A percentile compares a stretch with the other conserved stretches of the same genome.
Conservation (phyloP, 2,888 invertebrate genomes). For the Catonia carolina region DNA sequence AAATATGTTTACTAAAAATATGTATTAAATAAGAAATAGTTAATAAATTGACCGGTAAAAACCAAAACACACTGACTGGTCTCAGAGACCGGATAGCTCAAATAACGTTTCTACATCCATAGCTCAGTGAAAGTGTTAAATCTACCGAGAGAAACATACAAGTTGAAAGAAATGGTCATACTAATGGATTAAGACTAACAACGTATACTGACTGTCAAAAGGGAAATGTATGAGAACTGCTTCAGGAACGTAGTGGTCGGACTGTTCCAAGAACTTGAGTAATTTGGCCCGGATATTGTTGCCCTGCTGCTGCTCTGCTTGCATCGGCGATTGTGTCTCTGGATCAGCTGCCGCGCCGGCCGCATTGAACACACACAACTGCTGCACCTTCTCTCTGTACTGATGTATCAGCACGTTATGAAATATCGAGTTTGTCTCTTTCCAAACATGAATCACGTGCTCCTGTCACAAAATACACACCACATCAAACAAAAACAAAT, state of each 20-base stretch:
- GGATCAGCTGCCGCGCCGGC: too few relatives aligned
- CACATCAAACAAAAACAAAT: neutral
- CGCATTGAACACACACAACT: conserved; percentile 43
- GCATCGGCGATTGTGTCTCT: too few relatives aligned
- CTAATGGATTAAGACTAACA: too few relatives aligned
- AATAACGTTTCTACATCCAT: too few relatives aligned
- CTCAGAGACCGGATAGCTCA: too few relatives aligned
- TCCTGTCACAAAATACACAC: conserved; percentile 48
- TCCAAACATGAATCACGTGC: conserved; percentile 86
- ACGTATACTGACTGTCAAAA: conserved; percentile 53
- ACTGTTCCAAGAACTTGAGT: conserved; percentile 71
- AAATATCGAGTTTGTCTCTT: conserved; percentile 73
- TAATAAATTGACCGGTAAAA: too few relatives aligned
- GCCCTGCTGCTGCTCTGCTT: conserved; percentile 46
- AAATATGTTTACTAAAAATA: too few relatives aligned
- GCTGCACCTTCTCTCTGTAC: conserved; percentile 64
- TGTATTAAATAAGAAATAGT: too few relatives aligned
- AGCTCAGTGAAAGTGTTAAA: too few relatives aligned
- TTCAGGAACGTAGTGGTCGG: conserved; percentile 76
- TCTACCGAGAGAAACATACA: too few relatives aligned
- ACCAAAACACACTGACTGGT: too few relatives aligned
- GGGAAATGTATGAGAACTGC: conserved; percentile 82
- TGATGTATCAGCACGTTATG: conserved; percentile 88
- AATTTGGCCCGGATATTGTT: conserved; percentile 57
- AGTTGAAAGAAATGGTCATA: too few relatives aligned